Percentiles rank a stretch among this genome's conserved stretches.
Conservation (phyloP, 2,113 vertebrate species). For the Baryphthengus martii region DNA sequence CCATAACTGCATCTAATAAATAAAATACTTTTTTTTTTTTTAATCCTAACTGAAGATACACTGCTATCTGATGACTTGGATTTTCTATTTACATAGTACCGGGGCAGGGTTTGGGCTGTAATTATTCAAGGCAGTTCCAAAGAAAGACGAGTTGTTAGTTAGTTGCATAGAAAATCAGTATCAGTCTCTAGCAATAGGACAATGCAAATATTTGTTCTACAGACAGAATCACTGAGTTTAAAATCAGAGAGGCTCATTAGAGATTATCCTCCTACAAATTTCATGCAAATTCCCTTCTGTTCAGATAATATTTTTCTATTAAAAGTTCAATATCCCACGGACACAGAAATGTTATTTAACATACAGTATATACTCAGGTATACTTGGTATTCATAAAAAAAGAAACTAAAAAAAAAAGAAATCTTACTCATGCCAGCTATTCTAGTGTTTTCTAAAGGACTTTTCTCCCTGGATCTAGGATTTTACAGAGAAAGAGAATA, state of each 20-base stretch:
- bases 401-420: neutral
- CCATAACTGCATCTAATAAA: conserved; percentile 17
- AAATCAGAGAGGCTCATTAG: neutral
- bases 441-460: neutral
- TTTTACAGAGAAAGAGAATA: neutral
- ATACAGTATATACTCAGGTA: neutral
- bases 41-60: neutral
- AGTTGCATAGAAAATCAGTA: neutral
- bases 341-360: neutral
- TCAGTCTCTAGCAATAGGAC: neutral
- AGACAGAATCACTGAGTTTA: neutral
- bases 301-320: neutral
- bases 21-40: neutral
- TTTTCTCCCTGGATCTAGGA: neutral
- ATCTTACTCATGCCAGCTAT: neutral
- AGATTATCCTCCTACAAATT: neutral
- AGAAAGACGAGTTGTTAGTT: neutral
- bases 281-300: neutral
- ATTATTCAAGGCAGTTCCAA: neutral
- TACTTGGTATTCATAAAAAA: neutral
- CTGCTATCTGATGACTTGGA: neutral
- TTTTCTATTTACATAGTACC: neutral
- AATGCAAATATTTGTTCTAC: neutral
- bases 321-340: neutral
- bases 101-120: neutral